Conservation (phyloP, 1,140 invertebrate species). For the Nylanderia fulva region DNA sequence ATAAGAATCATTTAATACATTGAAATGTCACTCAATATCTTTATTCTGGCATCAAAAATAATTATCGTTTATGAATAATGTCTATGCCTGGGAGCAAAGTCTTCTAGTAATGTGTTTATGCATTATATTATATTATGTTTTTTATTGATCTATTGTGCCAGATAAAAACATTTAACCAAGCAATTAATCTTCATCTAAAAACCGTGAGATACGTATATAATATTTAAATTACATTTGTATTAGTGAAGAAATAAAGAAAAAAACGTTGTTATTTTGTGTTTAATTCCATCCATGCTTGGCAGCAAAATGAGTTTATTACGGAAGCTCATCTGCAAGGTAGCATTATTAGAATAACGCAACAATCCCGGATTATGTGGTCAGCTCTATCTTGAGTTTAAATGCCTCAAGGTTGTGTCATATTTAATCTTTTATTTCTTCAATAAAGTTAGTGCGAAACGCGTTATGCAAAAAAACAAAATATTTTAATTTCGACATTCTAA, state of each 20-base stretch:
- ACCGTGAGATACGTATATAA: no score
- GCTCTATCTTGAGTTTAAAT: not conserved
- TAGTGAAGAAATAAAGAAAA: not conserved
- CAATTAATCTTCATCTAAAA: not conserved
- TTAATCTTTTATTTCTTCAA: not conserved
- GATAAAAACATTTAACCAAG: not conserved
- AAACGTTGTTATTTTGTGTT: not conserved
- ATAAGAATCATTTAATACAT: constrained; percentile 6
- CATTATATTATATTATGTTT: constrained; percentile 13
- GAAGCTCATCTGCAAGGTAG: not conserved
- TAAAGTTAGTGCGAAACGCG: not conserved
- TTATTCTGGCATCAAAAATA: not conserved
- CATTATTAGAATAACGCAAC: constrained; percentile 33
- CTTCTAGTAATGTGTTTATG: not conserved
- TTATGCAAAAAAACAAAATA: not conserved
- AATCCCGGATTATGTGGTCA: not conserved
- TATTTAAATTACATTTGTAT: not conserved
- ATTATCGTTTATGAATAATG: not conserved
- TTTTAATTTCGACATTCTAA: not conserved
- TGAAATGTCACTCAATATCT: not conserved
- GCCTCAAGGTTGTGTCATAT: not conserved
- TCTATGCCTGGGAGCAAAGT: not conserved
- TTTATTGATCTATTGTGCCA: not conserved
- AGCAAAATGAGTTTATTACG: constrained; percentile 28
- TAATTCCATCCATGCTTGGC: not conserved